Evolutionary conservation across 2,113 vertebrate genomes (phyloP), one percentile per base, ranked within the genome.

Genomic region (rat (Rattus norvegicus)): DNA sequence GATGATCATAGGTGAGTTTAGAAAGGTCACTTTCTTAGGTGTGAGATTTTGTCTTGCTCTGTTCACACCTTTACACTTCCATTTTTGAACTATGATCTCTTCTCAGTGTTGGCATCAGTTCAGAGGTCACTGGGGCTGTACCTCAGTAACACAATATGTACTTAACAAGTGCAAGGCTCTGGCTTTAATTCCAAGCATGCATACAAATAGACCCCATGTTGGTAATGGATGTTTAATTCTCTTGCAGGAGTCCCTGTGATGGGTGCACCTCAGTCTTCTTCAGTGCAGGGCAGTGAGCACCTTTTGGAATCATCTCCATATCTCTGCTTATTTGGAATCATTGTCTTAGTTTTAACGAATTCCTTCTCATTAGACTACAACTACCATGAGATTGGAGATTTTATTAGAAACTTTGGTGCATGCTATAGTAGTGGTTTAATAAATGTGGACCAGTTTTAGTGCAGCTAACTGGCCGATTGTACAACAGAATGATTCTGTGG

Each of bases 21-120:
- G 84, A 91, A 84, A 33, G 67, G 2, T 3, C 19, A 73, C 1
- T 86, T 83, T 30, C 52, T 56, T 92, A 89, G 14, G 52, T 65
- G 30, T 59, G 80, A 69, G 22, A 1, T 19, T 96, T 75, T 92
- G 30, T 92, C 72, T 95, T 52, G 89, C 17, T 75, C 91, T 92
- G 16, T 75, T 69, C 75, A 92, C 43, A 83, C 61, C 85, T 52
- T 28, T 52, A 10, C 7, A n/a, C 12, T 43, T 96, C 65, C 19
- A 52, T 92, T 97, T 83, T 91, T 93, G 20, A 85, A 3, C 72
- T 93, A 24, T 91, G 56, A n/a, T 22, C 26, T 88, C 28, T 79
- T 93, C 61, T 92, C 76, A 88, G 9, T 75, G 39, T 84, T 59
- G 84, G 49, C 28, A 67, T 88, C 47, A 90, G 2, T 39, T 90